These are phyloP conservation scores for Drosophila vallismaia DNA, from an alignment of 2,888 invertebrate species.

Conservation along the genomic window DNA sequence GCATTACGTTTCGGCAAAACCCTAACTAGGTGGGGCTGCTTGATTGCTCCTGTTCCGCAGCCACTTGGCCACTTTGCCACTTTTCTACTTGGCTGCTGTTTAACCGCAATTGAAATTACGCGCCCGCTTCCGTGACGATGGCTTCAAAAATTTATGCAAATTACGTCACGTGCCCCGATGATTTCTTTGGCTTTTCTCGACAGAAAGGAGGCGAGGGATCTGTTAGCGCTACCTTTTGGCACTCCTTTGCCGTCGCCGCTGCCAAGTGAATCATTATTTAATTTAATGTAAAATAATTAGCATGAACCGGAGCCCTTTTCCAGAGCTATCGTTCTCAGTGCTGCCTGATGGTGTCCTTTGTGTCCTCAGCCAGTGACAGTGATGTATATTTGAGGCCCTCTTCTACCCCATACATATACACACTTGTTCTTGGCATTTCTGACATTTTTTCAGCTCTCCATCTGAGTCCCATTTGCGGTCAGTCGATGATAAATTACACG, in stretches of 20 bases:
- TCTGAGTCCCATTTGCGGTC: slow-evolving; percentile 65
- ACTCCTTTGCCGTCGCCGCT: slow-evolving; percentile 54
- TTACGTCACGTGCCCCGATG: slow-evolving; percentile 82
- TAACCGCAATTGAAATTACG: slow-evolving; percentile 80
- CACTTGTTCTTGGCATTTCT: slow-evolving; percentile 2
- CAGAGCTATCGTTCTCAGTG: slow-evolving; percentile 5
- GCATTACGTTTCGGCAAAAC: slow-evolving; percentile 56
- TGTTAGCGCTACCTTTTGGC: slow-evolving; percentile 35
- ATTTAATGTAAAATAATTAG: slow-evolving; percentile 85
- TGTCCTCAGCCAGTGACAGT: slow-evolving; percentile 58
- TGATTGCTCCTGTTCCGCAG: slow-evolving; percentile 37
- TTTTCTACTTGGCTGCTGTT: slow-evolving; percentile 78
- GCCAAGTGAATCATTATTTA: slow-evolving; percentile 84
- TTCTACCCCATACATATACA: slow-evolving; percentile 17
- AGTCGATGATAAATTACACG: slow-evolving; percentile 68
- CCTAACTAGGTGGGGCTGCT: slow-evolving; percentile 25
- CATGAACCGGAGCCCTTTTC: slow-evolving; percentile 49
- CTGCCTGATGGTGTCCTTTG: slow-evolving; percentile 3
- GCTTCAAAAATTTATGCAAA: slow-evolving; percentile 80
- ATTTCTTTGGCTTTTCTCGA: slow-evolving; percentile 66
- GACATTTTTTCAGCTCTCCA: slow-evolving; percentile 22
- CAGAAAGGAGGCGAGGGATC: slow-evolving; percentile 38
- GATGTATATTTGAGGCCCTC: slow-evolving; percentile 60
- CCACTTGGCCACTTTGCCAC: slow-evolving; percentile 69
- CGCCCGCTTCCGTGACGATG: slow-evolving; percentile 69